Conservation (phyloP, 2,888 invertebrate species). For the Stictocephala bisonia region DNA sequence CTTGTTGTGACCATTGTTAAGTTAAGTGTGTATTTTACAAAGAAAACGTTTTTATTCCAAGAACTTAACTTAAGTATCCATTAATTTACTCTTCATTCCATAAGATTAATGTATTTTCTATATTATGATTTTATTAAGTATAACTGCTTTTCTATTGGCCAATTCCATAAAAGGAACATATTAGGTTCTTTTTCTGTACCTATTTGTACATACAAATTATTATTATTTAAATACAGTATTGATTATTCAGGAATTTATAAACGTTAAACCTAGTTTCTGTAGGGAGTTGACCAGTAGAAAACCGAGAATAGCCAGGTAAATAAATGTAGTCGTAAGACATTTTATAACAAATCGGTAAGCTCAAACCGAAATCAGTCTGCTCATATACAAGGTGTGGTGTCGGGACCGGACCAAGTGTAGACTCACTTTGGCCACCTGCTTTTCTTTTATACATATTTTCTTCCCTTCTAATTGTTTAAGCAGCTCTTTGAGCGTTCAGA, state of each 20-base stretch:
- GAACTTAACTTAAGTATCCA: constrained; percentile 43
- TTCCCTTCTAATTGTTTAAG: constrained; percentile 51
- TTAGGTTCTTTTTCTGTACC: constrained; percentile 37
- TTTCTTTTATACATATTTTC: constrained; percentile 52
- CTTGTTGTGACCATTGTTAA: constrained; percentile 43
- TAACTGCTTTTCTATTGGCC: constrained; percentile 48
- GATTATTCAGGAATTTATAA: constrained; percentile 44
- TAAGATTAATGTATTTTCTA: constrained; percentile 50
- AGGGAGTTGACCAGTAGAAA: constrained; percentile 41
- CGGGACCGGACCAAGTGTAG: constrained; percentile 35
- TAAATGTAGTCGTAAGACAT: constrained; percentile 40
- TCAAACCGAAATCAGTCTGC: constrained; percentile 46
- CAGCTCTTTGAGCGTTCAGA: constrained; percentile 49
- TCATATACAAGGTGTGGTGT: constrained; percentile 38
- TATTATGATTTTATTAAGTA: constrained; percentile 50
- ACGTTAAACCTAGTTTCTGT: constrained; percentile 30
- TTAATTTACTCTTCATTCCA: constrained; percentile 55
- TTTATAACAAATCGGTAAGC: constrained; percentile 44
- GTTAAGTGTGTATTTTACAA: constrained; percentile 43
- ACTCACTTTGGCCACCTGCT: constrained; percentile 12
- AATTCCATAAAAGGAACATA: constrained; percentile 26
- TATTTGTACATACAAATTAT: constrained; percentile 48
- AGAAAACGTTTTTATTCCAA: constrained; percentile 46
- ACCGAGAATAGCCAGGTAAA: constrained; percentile 23
- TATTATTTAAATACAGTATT: constrained; percentile 38